A percentile compares a stretch with the other conserved stretches of the same genome.
Conservation (phyloP, 2,113 vertebrate genomes). For the Camelus dromedarius region DNA sequence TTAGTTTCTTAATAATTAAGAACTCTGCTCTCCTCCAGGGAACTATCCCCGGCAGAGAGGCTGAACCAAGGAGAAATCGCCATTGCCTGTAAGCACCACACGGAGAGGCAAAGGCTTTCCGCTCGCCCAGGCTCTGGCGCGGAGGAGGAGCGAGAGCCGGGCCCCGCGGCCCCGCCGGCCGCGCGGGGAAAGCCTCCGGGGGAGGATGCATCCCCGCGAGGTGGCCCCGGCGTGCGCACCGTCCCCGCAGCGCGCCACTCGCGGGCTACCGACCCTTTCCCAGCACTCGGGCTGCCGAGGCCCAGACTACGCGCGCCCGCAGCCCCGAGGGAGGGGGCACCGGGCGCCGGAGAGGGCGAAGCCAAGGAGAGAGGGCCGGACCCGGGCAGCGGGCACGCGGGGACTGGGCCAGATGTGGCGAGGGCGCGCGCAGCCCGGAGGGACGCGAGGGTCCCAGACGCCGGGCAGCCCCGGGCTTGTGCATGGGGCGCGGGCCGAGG, state of each 20-base stretch:
- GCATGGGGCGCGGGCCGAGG: constrained; percentile 34
- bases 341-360: not conserved
- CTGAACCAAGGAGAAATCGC: constrained; percentile 14
- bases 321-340: not conserved
- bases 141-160: not conserved
- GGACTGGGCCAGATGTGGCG: not conserved
- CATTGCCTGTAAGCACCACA: not conserved
- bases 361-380: not conserved
- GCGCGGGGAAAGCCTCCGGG: not conserved
- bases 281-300: not conserved
- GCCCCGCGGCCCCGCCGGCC: not conserved
- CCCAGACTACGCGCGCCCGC: not conserved
- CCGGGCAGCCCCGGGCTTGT: not conserved
- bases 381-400: not conserved
- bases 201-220: not conserved
- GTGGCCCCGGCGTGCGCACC: not conserved
- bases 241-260: not conserved
- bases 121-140: not conserved
- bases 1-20: constrained; percentile 65
- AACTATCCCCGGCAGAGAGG: constrained; percentile 50
- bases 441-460: not conserved
- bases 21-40: constrained; percentile 58
- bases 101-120: not conserved
- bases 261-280: not conserved
- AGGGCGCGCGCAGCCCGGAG: not conserved